phyloP scores from a whole-genome alignment of 2,888 invertebrate genomes.

The Andrena dorsata region DNA sequence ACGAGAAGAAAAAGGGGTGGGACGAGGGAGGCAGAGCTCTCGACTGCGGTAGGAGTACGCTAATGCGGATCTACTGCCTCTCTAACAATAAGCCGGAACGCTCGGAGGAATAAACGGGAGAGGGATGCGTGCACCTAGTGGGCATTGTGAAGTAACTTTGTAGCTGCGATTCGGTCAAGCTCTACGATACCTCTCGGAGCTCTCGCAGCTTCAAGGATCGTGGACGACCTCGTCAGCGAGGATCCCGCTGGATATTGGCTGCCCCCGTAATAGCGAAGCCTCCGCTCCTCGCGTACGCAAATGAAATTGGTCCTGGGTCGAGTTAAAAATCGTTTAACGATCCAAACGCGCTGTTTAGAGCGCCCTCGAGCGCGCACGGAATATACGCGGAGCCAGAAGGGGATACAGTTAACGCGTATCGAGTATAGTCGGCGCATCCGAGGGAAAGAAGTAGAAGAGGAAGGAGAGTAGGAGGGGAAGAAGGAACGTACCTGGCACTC shows the following conservation, averaged over 20 bases:
- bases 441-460: conserved; percentile 53
- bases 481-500: conserved; percentile 64
- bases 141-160: conserved; percentile 37
- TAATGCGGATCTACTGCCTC: conserved; percentile 75
- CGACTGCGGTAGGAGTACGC: conserved; percentile 72
- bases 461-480: conserved; percentile 43
- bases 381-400: background rate
- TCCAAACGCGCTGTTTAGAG: conserved; percentile 3
- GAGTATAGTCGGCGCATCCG: conserved; percentile 59
- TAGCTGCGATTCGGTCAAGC: conserved; percentile 23
- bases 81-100: conserved; percentile 74
- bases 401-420: conserved; percentile 59
- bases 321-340: background rate
- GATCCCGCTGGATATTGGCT: no score
- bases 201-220: background rate
- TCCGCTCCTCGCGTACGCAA: no score
- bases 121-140: conserved; percentile 55
- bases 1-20: conserved; percentile 24
- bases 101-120: conserved; percentile 68
- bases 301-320: no score
- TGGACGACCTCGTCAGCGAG: background rate
- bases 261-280: no score
- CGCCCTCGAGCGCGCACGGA: background rate
- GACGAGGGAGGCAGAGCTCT: conserved; percentile 50
- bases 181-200: background rate